Percentiles rank a stretch among this genome's conserved stretches.
phyloP scores from a whole-genome alignment of 92 coral and sea anemone genomes.

The Palythoa grandis region DNA sequence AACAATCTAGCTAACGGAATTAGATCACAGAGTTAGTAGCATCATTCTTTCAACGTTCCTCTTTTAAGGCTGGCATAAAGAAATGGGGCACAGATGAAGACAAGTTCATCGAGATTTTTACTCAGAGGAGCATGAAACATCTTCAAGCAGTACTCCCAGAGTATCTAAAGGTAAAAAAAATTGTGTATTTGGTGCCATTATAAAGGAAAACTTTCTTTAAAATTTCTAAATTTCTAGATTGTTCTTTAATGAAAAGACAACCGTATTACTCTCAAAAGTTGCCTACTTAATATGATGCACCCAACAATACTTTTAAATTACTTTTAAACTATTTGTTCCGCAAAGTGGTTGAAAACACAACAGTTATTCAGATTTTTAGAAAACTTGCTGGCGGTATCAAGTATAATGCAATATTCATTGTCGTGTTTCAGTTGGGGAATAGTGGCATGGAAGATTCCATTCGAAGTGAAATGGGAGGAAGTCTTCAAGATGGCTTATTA shows the following conservation, averaged over 20 bases:
- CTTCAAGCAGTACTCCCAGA: slow-evolving; percentile 63
- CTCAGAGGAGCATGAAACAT: slow-evolving; percentile 62
- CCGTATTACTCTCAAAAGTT: background rate
- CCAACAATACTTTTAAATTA: no score
- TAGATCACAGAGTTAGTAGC: background rate
- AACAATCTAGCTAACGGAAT: background rate
- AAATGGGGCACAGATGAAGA: slow-evolving; percentile 82
- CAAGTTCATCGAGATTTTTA: slow-evolving; percentile 65
- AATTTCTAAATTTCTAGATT: background rate
- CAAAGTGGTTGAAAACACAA: background rate
- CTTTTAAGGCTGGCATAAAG: slow-evolving; percentile 66
- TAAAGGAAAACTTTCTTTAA: background rate
- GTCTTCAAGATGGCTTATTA: slow-evolving; percentile 73
- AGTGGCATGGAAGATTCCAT: slow-evolving; percentile 80
- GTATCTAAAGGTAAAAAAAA: slow-evolving; percentile 52
- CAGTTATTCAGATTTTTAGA: no score
- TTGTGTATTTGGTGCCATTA: background rate
- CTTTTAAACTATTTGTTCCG: background rate
- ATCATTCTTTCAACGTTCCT: slow-evolving; percentile 1
- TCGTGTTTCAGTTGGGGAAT: slow-evolving; percentile 72
- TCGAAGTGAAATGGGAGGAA: slow-evolving; percentile 81
- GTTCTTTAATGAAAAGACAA: background rate
- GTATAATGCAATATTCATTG: background rate
- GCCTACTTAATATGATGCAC: no score
- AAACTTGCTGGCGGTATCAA: background rate